Percentiles rank a stretch among this genome's conserved stretches.
phyloP scores from a whole-genome alignment of 2,888 invertebrate species.

The Acanthopleura granulata region DNA sequence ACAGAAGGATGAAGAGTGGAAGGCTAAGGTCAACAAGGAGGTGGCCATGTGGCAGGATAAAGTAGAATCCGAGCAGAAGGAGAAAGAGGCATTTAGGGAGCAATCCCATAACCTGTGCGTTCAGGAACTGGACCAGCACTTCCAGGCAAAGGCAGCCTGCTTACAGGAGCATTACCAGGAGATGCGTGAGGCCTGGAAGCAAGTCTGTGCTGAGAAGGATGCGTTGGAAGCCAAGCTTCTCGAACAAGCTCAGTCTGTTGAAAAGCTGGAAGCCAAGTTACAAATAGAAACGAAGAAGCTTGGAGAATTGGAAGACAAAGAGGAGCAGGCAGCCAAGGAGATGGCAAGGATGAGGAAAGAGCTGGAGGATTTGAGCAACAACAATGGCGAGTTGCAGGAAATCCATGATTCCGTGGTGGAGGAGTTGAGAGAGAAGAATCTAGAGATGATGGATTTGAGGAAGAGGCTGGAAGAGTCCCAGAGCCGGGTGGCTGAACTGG shows the following conservation, averaged over 20 bases:
- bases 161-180: not conserved
- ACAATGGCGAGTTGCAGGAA: not conserved
- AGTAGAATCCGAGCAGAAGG: not conserved
- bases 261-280: constrained; percentile 1
- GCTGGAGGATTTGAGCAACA: not conserved
- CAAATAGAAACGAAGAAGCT: not conserved
- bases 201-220: not conserved
- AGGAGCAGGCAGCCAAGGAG: too few relatives aligned
- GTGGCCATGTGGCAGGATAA: too few relatives aligned
- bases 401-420: constrained; percentile 1
- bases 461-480: not conserved
- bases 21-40: too few relatives aligned
- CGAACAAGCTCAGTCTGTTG: too few relatives aligned
- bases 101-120: constrained; percentile 5
- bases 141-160: not conserved
- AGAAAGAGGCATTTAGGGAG: not conserved
- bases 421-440: not conserved
- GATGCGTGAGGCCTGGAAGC: not conserved
- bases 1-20: not conserved
- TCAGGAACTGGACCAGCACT: not conserved
- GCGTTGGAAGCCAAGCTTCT: not conserved
- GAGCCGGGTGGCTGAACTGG: not conserved
- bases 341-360: not conserved
- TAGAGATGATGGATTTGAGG: not conserved
- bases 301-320: too few relatives aligned